Conservation (phyloP, 2,797 vertebrate species). For the Cercopithecus petaurista region DNA sequence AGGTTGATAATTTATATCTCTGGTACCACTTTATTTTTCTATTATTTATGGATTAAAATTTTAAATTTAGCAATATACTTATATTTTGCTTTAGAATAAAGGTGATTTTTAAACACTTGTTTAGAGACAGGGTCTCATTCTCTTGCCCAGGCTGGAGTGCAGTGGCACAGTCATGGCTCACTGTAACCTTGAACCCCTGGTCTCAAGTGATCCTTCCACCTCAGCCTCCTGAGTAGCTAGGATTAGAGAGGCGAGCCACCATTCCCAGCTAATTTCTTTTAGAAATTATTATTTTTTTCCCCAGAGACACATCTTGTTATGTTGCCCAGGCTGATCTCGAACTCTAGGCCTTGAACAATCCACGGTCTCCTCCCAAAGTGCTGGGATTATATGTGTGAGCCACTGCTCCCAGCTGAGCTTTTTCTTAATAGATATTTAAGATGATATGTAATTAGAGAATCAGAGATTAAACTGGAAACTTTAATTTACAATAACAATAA, state of each 20-base stretch:
- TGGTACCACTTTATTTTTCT: background rate
- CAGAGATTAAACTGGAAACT: background rate
- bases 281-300: background rate
- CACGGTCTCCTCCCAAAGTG: background rate
- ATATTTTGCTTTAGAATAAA: background rate
- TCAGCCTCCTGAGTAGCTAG: background rate
- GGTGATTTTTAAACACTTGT: background rate
- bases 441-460: background rate
- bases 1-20: background rate
- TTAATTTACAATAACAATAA: background rate
- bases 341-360: background rate
- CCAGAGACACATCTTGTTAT: background rate
- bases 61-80: background rate
- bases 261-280: background rate
- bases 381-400: background rate
- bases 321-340: background rate
- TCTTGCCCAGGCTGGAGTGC: background rate
- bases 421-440: background rate
- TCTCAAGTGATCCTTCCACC: background rate
- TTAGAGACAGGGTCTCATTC: background rate
- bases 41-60: background rate
- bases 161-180: background rate
- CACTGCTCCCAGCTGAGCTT: background rate
- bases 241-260: background rate
- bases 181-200: background rate